Evolutionary conservation across 2,797 vertebrate genomes (phyloP).

Genomic region (Coregonus sp.): DNA sequence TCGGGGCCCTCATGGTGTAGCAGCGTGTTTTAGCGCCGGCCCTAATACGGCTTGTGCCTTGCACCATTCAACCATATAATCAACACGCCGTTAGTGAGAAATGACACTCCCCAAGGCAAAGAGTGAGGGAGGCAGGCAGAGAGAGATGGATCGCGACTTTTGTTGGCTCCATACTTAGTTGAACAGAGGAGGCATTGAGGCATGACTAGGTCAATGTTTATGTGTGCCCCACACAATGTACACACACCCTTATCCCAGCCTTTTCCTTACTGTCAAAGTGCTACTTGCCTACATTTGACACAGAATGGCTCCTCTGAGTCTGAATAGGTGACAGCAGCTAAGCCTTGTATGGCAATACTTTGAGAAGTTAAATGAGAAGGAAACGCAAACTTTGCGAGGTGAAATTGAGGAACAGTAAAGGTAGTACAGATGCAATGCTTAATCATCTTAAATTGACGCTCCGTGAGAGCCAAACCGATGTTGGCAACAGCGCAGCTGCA

Average conservation of each 20-base stretch:
- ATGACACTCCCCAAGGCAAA: conserved; percentile 2
- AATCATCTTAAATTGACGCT: too few species aligned
- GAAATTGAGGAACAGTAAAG: too few species aligned
- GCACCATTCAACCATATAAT: conserved; percentile 8
- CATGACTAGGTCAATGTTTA: conserved; percentile 47
- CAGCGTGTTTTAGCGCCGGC: neutral
- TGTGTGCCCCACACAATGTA: conserved; percentile 40
- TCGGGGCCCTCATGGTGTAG: neutral
- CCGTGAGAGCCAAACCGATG: too few species aligned
- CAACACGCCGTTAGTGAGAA: conserved; percentile 17
- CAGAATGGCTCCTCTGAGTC: neutral
- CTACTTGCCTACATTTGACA: conserved; percentile 18
- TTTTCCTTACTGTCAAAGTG: conserved; percentile 20
- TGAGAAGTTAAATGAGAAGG: too few species aligned
- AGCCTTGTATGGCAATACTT: too few species aligned
- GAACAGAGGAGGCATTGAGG: conserved; percentile 49
- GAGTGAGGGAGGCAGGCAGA: neutral
- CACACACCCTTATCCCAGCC: conserved; percentile 25
- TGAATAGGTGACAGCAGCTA: neutral
- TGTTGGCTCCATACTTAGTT: conserved; percentile 34
- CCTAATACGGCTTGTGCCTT: neutral
- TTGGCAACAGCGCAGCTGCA: too few species aligned
- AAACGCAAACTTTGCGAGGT: too few species aligned
- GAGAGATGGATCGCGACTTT: conserved; percentile 4
- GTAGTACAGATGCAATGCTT: too few species aligned